Conservation (phyloP, 2,888 invertebrate species). For the Tetragonula carbonaria region DNA sequence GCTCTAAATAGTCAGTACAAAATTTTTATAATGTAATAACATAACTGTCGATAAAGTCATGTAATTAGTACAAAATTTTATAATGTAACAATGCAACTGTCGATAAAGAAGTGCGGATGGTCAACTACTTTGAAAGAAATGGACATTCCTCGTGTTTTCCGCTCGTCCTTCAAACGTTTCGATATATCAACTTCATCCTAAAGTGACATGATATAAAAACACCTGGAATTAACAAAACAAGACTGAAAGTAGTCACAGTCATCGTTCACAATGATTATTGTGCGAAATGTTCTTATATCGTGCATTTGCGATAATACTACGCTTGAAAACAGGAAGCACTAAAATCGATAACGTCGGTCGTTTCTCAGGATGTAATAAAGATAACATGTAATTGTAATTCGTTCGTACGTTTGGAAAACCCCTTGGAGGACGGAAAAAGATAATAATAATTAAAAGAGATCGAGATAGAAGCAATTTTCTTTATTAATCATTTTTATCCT, state of each 20-base stretch:
- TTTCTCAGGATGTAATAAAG: background rate
- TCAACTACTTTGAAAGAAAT: no score
- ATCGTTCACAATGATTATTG: background rate
- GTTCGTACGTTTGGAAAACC: background rate
- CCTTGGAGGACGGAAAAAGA: background rate
- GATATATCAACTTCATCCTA: background rate
- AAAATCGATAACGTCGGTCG: slow-evolving; percentile 4
- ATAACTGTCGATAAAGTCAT: no score
- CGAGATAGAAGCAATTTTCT: background rate
- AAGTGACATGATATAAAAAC: background rate
- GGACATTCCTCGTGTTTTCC: no score
- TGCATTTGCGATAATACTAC: background rate
- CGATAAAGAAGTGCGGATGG: no score
- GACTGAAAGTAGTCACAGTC: background rate
- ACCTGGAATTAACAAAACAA: no score
- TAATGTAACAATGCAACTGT: no score
- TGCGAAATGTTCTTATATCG: no score
- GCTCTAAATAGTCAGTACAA: no score
- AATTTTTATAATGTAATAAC: no score
- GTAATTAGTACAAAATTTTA: no score
- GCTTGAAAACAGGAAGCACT: background rate
- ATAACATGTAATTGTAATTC: background rate
- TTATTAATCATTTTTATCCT: background rate
- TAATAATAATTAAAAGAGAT: background rate
- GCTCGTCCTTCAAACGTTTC: no score